Percentiles rank a stretch among this genome's conserved stretches.
phyloP scores from a whole-genome alignment of 2,797 vertebrate genomes.

The Sebastes ruberrimus region DNA sequence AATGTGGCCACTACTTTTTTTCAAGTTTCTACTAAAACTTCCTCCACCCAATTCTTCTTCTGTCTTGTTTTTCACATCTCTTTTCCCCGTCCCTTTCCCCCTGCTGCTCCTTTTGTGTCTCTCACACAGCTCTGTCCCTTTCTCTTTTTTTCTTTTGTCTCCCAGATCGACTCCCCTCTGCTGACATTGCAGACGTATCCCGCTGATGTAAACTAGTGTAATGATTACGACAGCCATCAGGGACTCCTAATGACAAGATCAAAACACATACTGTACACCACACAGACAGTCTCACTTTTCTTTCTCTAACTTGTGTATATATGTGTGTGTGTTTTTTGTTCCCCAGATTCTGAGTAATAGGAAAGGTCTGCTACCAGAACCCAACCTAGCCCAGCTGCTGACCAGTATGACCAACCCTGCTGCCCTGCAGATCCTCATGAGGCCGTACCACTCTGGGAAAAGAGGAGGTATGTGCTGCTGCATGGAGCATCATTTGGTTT shows the following conservation, averaged over 20 bases:
- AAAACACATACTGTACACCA: conserved; percentile 46
- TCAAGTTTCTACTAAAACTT: background rate
- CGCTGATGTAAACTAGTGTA: conserved; percentile 74
- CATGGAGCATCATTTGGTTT: background rate
- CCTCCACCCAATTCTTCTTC: background rate
- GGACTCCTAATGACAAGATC: conserved; percentile 63
- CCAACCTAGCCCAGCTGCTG: conserved; percentile 92
- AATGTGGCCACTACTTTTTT: background rate
- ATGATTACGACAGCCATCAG: conserved; percentile 62
- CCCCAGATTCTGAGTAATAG: conserved; percentile 90
- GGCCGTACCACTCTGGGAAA: conserved; percentile 89
- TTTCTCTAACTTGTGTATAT: conserved; percentile 28
- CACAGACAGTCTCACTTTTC: conserved; percentile 3
- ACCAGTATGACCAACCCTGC: conserved; percentile 95
- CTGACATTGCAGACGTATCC: conserved; percentile 62
- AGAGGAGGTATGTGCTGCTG: conserved; percentile 80
- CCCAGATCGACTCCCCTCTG: conserved; percentile 29
- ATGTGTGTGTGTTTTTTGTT: conserved; percentile 8
- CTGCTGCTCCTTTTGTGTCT: background rate
- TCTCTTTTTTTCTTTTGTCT: conserved; percentile 18
- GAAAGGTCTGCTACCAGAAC: conserved; percentile 94
- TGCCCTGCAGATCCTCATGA: conserved; percentile 93
- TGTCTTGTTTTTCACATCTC: background rate
- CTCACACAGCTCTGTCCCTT: background rate
- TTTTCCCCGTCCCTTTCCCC: background rate